These are phyloP conservation scores for Zoanthus sociatus DNA, from an alignment of 92 coral and sea anemone species.

Conservation along the genomic window DNA sequence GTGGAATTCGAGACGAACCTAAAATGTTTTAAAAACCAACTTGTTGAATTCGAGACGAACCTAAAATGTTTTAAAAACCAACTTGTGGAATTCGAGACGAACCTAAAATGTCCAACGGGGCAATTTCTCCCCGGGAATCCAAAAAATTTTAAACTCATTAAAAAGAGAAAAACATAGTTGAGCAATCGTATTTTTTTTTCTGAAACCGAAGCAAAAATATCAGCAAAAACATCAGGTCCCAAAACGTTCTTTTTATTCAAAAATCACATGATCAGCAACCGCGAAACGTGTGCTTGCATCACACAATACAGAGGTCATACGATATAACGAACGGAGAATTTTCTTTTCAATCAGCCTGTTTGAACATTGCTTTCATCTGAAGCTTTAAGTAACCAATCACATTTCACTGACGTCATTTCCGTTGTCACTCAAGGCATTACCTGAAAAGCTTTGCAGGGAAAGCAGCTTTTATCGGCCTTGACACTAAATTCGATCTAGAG, in stretches of 20 bases:
- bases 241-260: background rate
- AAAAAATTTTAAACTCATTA: background rate
- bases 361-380: background rate
- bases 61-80: no score
- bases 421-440: background rate
- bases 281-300: background rate
- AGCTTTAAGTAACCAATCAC: constrained; percentile 14
- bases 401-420: constrained; percentile 37
- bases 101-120: background rate
- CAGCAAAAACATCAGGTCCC: background rate
- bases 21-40: no score
- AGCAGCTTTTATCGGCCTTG: background rate
- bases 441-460: background rate
- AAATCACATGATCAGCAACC: constrained; percentile 31
- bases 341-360: constrained; percentile 32
- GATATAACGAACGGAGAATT: constrained; percentile 12
- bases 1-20: constrained; percentile 12
- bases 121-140: background rate
- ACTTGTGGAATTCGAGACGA: constrained; percentile 18
- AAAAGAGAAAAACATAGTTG: background rate
- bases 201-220: background rate
- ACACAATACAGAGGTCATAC: constrained; percentile 20
- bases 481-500: background rate
- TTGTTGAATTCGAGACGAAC: constrained; percentile 11
- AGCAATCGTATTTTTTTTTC: constrained; percentile 17